Evolutionary conservation across 2,888 invertebrate genomes (phyloP), one percentile per base, ranked within the genome.

Genomic region (Lithophane socia): DNA sequence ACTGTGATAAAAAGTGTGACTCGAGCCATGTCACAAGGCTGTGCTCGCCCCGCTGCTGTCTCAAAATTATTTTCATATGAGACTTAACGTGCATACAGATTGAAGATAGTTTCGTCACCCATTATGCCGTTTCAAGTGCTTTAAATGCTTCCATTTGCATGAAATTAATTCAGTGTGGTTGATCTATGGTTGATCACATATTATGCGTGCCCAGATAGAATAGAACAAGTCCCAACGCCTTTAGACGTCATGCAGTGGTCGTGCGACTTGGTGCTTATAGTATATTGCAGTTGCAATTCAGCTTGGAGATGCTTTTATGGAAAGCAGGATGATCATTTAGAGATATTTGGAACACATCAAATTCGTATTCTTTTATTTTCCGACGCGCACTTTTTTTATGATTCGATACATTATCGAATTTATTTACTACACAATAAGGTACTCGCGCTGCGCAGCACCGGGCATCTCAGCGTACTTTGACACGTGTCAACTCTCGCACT

Each of bases 161-260:
- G 16, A 29, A 61, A 61, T 61, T 61, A 37, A 29, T 61, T 61
- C 29, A 61, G 29, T 37, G 60, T 29, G 18, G 18, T 29, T 60
- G 61, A 61, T 61, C 61, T 18, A 18, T 37, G 37, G 0, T 61
- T 61, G 61, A 61, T 61, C 29, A 18, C 29, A 37, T 37, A 61
- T 37, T 37, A 61, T 61, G 61, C 29, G 61, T 61, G 61, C 61
- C 10, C 29, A 61, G 18, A 49, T 18, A 73, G 52, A 29, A 60
- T n/a, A 44, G 24, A 44, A 66, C n/a, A 49, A 24, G 16, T 29
- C 21, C 24, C 70, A 29, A 56, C 16, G 7, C 21, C 16, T 21
- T 29, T 3, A 54, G 29, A 42, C 54, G 7, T n/a, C 73, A 44
- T 73, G 73, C 71, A 73, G 70, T 73, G 54, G 24, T 44, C 54